phyloP scores from a whole-genome alignment of 2,113 vertebrate species.

The Silurus asotus region DNA sequence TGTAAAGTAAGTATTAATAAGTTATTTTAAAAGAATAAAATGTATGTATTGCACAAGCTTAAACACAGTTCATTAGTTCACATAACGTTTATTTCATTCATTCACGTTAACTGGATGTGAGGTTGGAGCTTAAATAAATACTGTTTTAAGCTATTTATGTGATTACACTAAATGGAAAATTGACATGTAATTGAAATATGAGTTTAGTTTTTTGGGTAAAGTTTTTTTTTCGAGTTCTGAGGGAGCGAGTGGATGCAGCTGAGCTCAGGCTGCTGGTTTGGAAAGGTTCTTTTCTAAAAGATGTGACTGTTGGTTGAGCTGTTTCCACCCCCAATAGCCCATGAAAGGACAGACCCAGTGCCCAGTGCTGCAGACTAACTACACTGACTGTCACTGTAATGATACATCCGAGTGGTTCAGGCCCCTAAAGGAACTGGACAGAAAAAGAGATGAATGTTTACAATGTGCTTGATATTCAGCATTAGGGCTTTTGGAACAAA shows the following conservation, averaged over 20 bases:
- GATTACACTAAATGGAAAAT: too few species aligned
- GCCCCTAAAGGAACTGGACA: constrained; percentile 71
- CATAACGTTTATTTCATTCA: too few species aligned
- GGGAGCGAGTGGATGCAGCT: constrained; percentile 82
- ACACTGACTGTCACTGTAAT: constrained; percentile 70
- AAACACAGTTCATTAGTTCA: too few species aligned
- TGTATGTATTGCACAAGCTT: too few species aligned
- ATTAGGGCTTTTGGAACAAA: too few species aligned
- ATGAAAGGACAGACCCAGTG: constrained; percentile 51
- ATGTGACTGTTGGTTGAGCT: constrained; percentile 70
- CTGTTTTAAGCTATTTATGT: too few species aligned
- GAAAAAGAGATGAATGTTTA: background rate
- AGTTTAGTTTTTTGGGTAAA: too few species aligned
- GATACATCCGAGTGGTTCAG: constrained; percentile 83
- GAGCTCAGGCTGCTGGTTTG: constrained; percentile 58
- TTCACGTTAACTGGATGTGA: too few species aligned
- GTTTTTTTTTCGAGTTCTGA: constrained; percentile 65
- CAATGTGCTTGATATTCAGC: background rate
- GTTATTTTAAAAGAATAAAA: too few species aligned
- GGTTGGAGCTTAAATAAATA: too few species aligned
- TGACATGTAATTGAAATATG: too few species aligned
- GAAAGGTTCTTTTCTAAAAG: constrained; percentile 67
- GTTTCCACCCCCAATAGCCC: constrained; percentile 66
- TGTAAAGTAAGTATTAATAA: too few species aligned
- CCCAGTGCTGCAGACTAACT: constrained; percentile 60